Conservation (phyloP, 2,797 vertebrate species). For the Xerus rutilus region DNA sequence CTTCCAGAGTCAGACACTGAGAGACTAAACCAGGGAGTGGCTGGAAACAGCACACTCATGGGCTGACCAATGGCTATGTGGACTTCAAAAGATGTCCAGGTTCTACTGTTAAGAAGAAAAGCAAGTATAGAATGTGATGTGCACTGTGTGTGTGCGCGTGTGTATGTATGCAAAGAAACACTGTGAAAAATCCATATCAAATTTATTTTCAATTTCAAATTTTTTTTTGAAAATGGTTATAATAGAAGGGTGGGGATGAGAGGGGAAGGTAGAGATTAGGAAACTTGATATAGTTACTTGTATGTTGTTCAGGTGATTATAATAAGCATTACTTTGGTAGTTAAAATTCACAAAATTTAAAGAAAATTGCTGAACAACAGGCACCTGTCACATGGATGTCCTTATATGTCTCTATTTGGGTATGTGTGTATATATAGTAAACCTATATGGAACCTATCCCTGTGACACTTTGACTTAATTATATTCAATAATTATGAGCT, state of each 20-base stretch:
- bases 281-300: conserved; percentile 28
- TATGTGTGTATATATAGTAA: background rate
- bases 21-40: background rate
- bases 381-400: background rate
- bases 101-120: background rate
- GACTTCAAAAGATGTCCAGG: background rate
- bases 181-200: background rate
- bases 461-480: background rate
- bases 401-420: background rate
- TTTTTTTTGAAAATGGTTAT: background rate
- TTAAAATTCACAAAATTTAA: conserved; percentile 33
- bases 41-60: background rate
- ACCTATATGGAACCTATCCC: background rate
- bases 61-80: background rate
- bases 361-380: background rate
- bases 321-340: background rate
- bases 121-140: background rate
- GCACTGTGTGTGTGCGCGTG: background rate
- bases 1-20: background rate
- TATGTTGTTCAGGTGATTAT: conserved; percentile 23
- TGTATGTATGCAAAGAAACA: background rate
- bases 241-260: background rate
- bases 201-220: conserved; percentile 36
- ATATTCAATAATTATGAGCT: background rate
- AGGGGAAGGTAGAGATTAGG: background rate